Conservation (phyloP, 2,113 vertebrate species). For the Triplophysa rosa region DNA sequence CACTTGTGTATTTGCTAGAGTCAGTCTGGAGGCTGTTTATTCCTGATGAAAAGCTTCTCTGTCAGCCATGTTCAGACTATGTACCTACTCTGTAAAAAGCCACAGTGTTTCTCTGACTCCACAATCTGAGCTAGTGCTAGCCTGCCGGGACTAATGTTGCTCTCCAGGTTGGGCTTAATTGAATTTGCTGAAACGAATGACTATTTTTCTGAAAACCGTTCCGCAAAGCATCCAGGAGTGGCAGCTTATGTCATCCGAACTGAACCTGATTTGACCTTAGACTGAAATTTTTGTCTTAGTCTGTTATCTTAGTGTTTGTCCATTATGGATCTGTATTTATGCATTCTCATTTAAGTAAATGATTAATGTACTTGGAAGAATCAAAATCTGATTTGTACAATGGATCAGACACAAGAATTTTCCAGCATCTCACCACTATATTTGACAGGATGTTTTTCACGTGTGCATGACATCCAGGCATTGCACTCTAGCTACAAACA, state of each 20-base stretch:
- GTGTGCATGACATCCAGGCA: background rate
- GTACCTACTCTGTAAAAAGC: conserved; percentile 69
- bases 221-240: conserved; percentile 33
- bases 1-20: conserved; percentile 45
- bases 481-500: background rate
- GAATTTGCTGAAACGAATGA: conserved; percentile 55
- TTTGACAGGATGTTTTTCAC: conserved; percentile 19
- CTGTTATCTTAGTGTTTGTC: no score
- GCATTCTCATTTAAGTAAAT: background rate
- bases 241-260: background rate
- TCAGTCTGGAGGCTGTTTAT: conserved; percentile 40
- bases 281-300: no score
- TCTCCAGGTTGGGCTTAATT: conserved; percentile 64
- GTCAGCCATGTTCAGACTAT: conserved; percentile 64
- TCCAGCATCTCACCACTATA: background rate
- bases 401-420: background rate
- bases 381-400: background rate
- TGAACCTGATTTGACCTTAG: conserved; percentile 23
- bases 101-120: conserved; percentile 67
- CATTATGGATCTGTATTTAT: no score
- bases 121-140: conserved; percentile 43
- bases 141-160: conserved; percentile 46
- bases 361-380: background rate
- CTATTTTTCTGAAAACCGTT: conserved; percentile 41
- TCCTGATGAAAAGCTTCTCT: conserved; percentile 76